Evolutionary conservation across 2,113 vertebrate species (phyloP).

Genomic region (Polyodon spathula): DNA sequence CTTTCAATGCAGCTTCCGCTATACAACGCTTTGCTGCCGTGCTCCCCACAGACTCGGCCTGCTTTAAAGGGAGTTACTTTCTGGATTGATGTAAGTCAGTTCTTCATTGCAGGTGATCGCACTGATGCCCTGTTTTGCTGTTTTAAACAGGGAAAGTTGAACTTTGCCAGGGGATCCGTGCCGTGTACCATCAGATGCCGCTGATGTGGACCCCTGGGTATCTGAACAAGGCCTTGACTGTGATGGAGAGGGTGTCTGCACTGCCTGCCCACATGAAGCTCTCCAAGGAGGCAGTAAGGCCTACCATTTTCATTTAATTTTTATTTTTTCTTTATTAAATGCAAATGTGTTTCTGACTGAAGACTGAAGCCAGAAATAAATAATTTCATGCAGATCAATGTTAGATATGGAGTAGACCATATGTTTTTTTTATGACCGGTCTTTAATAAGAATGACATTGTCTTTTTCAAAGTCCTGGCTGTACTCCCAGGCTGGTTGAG

Average conservation of each 20-base stretch:
- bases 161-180: constrained; percentile 65
- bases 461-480: too few species aligned
- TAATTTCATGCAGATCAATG: too few species aligned
- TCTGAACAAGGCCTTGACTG: constrained; percentile 61
- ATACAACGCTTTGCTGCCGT: too few species aligned
- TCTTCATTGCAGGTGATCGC: not conserved
- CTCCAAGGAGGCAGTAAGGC: constrained; percentile 70
- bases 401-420: too few species aligned
- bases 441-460: too few species aligned
- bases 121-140: not conserved
- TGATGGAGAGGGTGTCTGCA: constrained; percentile 68
- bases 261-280: constrained; percentile 56
- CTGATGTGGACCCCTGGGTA: constrained; percentile 82
- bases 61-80: not conserved
- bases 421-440: too few species aligned
- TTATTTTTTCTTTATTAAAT: too few species aligned
- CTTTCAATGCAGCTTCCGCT: too few species aligned
- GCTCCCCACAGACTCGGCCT: not conserved
- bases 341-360: constrained; percentile 22
- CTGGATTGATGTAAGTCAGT: not conserved
- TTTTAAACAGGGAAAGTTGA: constrained; percentile 78
- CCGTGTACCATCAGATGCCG: constrained; percentile 79
- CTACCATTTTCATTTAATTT: too few species aligned
- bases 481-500: too few species aligned
- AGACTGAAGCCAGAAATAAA: too few species aligned